These are phyloP conservation scores for Carassius gibelio DNA, from an alignment of 2,113 vertebrate genomes.

Conservation along the genomic window DNA sequence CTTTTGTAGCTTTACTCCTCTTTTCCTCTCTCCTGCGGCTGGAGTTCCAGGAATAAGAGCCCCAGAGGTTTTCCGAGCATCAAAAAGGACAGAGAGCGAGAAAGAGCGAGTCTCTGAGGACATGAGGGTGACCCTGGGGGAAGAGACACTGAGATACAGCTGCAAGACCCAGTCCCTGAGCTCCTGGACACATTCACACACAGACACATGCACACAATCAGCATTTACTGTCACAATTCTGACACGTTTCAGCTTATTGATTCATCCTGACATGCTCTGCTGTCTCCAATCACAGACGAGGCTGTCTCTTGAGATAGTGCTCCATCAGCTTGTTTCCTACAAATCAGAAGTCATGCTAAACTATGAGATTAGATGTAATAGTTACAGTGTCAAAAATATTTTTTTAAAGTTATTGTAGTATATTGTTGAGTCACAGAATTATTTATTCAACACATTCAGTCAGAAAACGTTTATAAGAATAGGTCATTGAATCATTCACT, in stretches of 20 bases:
- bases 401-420: not conserved
- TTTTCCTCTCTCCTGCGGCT: conserved; percentile 4
- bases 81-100: conserved; percentile 5
- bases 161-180: conserved; percentile 25
- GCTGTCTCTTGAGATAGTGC: not conserved
- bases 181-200: conserved; percentile 31
- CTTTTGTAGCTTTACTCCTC: not conserved
- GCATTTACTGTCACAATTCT: no score
- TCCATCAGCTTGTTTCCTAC: not conserved
- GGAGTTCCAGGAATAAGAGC: conserved; percentile 2
- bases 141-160: conserved; percentile 22
- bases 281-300: not conserved
- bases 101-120: not conserved
- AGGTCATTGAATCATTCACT: not conserved
- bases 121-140: not conserved
- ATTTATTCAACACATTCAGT: not conserved
- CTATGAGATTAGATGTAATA: not conserved
- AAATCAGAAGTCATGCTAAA: not conserved
- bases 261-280: not conserved
- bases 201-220: not conserved
- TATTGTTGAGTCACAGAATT: not conserved
- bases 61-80: not conserved
- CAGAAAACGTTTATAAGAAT: no score
- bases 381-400: not conserved
- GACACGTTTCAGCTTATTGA: not conserved